Base-by-base conservation (phyloP, 2,888 invertebrate genomes). In the Pachycephus smyrnensis region DNA sequence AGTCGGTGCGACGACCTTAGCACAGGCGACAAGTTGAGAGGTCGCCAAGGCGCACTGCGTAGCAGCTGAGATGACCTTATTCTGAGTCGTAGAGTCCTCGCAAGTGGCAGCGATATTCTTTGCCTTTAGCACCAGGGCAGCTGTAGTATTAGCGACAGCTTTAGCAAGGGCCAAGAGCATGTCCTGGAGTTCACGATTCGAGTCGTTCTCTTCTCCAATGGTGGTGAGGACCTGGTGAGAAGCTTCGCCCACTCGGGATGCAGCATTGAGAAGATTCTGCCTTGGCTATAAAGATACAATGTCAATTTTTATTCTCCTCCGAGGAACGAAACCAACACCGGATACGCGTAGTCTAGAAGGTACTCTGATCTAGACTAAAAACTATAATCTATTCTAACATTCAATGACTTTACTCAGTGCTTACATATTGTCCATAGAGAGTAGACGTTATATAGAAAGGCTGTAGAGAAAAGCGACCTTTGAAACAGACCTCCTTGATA, bases 1-100 rank as follows among this genome's bases (percentile, higher is more conserved):
- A 0, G 97, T 97, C 0, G 97, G 96, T 0, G 97, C 97, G 11
- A 97, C 97, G 77, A 97, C 97, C 94, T 99, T 98, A 31, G 99
- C 97, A 89, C 98, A 98, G 0, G 99, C 99, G 0, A 99, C 99
- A 3, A 99, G 93, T 89, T 99, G 99, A 69, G 99, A 99, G 9
- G 99, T 99, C 11, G 99, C 98, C 71, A 99, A 93, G 0, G 99
- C 99, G 91, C 98, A 98, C 90, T 98, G 96, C 0, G 99, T 99
- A 1, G 99, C 99, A 0, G 98, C 97, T 0, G 97, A 97, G 85
- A 99, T 99, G 74, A 99, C 98, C 86, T 94, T 93, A 91, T 97
- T 97, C 92, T 97, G 97, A 40, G 95, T 94, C 68, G 94, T 95
- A 82, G 96, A 96, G 87, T 96, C 95, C 75, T 95, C 94, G 88